Percentiles rank a stretch among this genome's conserved stretches.
These are phyloP conservation scores for Leucoma salicis DNA, from an alignment of 2,888 invertebrate genomes.

Conservation along the genomic window DNA sequence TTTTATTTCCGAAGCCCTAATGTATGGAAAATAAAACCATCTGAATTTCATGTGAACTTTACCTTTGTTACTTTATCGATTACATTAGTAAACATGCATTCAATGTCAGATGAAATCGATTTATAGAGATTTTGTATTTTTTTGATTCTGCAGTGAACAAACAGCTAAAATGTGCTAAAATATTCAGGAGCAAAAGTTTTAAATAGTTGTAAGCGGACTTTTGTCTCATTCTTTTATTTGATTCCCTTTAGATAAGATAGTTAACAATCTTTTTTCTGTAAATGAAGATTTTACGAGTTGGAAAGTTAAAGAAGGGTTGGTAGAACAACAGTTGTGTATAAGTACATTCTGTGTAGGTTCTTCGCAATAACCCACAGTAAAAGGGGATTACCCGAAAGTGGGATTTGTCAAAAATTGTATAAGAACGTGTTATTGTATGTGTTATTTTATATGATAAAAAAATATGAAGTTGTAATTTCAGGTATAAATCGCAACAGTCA, in stretches of 20 bases:
- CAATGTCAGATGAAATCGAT: slow-evolving; percentile 9
- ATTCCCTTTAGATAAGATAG: neutral
- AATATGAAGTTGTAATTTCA: slow-evolving; percentile 42
- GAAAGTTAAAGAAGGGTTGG: neutral
- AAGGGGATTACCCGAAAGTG: too few species aligned
- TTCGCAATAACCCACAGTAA: too few species aligned
- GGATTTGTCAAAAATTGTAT: too few species aligned
- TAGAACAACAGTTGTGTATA: too few species aligned
- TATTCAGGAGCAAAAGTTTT: neutral
- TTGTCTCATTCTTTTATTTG: neutral
- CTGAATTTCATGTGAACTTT: neutral
- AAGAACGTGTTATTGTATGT: too few species aligned
- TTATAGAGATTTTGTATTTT: neutral
- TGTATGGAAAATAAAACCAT: neutral
- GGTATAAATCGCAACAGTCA: slow-evolving; percentile 55
- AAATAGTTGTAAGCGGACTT: neutral
- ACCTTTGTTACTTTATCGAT: slow-evolving; percentile 5
- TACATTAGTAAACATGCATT: slow-evolving; percentile 13
- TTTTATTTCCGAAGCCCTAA: too few species aligned
- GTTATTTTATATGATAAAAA: too few species aligned
- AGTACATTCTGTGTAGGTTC: too few species aligned
- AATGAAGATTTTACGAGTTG: neutral
- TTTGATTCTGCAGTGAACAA: too few species aligned
- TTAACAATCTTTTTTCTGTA: neutral
- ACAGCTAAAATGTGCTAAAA: slow-evolving; percentile 1